These are phyloP conservation scores for Laspeyria flexula DNA, from an alignment of 2,888 invertebrate genomes.

Conservation along the genomic window DNA sequence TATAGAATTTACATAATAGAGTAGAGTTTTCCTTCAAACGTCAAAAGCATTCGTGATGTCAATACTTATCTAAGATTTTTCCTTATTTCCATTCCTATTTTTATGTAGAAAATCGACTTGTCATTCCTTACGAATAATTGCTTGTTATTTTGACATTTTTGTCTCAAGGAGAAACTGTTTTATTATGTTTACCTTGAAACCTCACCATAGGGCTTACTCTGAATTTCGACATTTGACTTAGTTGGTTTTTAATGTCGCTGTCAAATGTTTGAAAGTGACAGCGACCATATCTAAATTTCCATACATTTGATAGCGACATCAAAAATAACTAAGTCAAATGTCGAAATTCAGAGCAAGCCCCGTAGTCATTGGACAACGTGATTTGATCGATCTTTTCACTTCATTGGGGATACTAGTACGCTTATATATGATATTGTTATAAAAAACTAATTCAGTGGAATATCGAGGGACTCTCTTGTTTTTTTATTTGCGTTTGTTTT, in stretches of 20 bases:
- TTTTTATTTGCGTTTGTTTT: neutral
- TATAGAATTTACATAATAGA: slow-evolving; percentile 32
- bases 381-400: neutral
- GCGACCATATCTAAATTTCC: too few species aligned
- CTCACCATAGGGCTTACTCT: too few species aligned
- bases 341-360: too few species aligned
- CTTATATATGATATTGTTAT: neutral
- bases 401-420: neutral
- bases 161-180: neutral
- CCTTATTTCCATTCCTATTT: slow-evolving; percentile 28
- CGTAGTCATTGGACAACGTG: too few species aligned
- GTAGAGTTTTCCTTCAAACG: slow-evolving; percentile 36
- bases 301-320: too few species aligned
- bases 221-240: too few species aligned
- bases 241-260: too few species aligned
- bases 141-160: slow-evolving; percentile 26
- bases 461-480: neutral
- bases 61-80: slow-evolving; percentile 32
- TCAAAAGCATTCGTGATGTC: slow-evolving; percentile 42
- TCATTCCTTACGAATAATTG: slow-evolving; percentile 27
- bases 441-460: neutral
- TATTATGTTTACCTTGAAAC: too few species aligned
- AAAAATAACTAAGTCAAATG: too few species aligned
- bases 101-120: slow-evolving; percentile 17
- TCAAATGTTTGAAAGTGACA: too few species aligned